A percentile compares a stretch with the other conserved stretches of the same genome.
Conservation (phyloP, 2,113 vertebrate genomes). For the Elachura formosa region DNA sequence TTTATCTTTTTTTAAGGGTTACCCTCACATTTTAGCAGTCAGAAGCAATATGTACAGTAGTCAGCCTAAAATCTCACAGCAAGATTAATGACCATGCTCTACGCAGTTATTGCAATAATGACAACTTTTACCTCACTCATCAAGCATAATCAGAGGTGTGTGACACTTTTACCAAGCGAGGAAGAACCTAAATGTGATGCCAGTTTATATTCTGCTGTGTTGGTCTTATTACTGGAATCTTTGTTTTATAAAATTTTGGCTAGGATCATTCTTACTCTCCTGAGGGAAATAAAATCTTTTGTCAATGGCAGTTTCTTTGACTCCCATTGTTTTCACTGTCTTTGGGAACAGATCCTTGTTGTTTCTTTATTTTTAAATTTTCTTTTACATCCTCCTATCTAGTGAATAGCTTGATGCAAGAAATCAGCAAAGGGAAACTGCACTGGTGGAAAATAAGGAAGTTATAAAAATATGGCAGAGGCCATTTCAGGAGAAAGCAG, state of each 20-base stretch:
- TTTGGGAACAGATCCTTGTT: slow-evolving; percentile 40
- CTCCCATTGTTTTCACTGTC: slow-evolving; percentile 45
- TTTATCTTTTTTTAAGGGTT: slow-evolving; percentile 4
- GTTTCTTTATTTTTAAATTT: slow-evolving; percentile 38
- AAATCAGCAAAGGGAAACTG: background rate
- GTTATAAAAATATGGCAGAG: background rate
- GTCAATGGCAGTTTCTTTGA: slow-evolving; percentile 25
- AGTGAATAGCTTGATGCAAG: slow-evolving; percentile 49
- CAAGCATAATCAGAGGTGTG: slow-evolving; percentile 4
- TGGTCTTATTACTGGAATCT: slow-evolving; percentile 12
- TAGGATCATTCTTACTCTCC: background rate
- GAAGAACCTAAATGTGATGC: background rate
- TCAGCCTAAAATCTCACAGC: background rate
- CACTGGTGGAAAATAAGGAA: background rate
- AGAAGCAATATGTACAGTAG: slow-evolving; percentile 1
- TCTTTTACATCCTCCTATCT: slow-evolving; percentile 26
- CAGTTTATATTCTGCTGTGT: background rate
- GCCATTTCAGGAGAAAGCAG: background rate
- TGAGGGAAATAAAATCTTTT: slow-evolving; percentile 38
- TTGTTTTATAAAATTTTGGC: slow-evolving; percentile 37
- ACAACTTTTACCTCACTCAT: background rate
- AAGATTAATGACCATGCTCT: background rate
- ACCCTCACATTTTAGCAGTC: slow-evolving; percentile 30
- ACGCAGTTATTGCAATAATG: background rate
- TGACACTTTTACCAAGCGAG: background rate